Base-by-base conservation (phyloP, 2,888 invertebrate species). In the Tetramorium bicarinatum region DNA sequence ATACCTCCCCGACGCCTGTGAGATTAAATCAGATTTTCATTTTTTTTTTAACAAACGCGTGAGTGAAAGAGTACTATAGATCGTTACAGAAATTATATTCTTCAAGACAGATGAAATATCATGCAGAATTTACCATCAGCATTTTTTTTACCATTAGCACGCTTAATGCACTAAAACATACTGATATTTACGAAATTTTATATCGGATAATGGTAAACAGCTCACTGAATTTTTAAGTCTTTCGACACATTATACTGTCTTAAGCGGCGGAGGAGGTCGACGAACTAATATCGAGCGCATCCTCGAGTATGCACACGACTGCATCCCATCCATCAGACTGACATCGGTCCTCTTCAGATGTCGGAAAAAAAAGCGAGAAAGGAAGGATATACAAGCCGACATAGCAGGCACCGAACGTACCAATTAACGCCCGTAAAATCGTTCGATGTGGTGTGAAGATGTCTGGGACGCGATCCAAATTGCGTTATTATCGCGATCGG, bases 341-440 rank as follows among this genome's bases (percentile, higher is more conserved):
- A 89, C 89, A 72, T 67, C 69, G 79, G 34, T 34, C 61, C 75
- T 76, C 75, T 85, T 76, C 74, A 77, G 52, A 62, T 77, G 67
- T 76, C 41, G 4, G 25, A 13, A 52, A 79, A 49, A 18, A 54
- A 64, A 49, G 13, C 18, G 29, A 67, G 56, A 84, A 62, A 59
- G 21, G 64, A 59, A 41, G 49, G 52, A 64, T 84, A 76, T 85
- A 85, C 69, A 72, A 82, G 85, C 54, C 59, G 79, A 83, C 75
- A 71, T 59, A 56, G 66, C 54, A 34, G 62, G 44, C 21, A 64
- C 56, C 59, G 66, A 25, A 54, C 76, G 71, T 82, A 77, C 81
- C 83, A 90, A 90, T 90, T 90, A 90, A 86, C 90, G 87, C 74
- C 84, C 84, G 88, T 89, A 85, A 90, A 88, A 89, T 90, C 87